Evolutionary conservation across 2,888 invertebrate species (phyloP).

Genomic region (Agrypnus murinus): DNA sequence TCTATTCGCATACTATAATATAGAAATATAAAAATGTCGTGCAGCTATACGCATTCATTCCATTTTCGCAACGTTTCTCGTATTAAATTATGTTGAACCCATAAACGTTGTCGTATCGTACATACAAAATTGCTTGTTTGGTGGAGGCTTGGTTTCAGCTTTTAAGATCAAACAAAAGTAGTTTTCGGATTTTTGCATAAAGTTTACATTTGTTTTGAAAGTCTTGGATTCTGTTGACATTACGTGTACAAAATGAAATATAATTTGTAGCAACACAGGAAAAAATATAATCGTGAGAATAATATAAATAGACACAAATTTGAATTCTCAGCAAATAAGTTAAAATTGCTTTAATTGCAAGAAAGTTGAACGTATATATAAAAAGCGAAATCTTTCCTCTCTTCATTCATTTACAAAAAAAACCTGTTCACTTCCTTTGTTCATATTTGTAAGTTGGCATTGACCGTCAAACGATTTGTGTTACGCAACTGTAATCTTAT

Average conservation of each 20-base stretch:
- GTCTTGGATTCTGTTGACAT: not conserved
- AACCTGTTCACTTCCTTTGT: slow-evolving; percentile 45
- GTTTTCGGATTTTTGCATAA: slow-evolving; percentile 14
- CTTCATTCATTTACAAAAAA: slow-evolving; percentile 39
- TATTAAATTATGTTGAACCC: not conserved
- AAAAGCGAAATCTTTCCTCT: slow-evolving; percentile 38
- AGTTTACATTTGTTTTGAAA: slow-evolving; percentile 5
- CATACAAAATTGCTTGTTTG: slow-evolving; percentile 5
- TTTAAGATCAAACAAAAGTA: slow-evolving; percentile 9
- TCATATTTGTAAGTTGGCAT: slow-evolving; percentile 43
- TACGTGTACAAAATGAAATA: slow-evolving; percentile 18
- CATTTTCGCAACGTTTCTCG: slow-evolving; percentile 7
- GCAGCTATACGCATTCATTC: slow-evolving; percentile 6
- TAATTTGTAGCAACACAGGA: not conserved
- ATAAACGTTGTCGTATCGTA: not conserved
- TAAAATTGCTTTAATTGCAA: slow-evolving; percentile 6
- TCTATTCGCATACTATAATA: not conserved
- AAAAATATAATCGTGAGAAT: not conserved
- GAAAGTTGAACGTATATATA: slow-evolving; percentile 31
- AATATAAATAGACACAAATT: slow-evolving; percentile 1
- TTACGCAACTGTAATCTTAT: slow-evolving; percentile 31
- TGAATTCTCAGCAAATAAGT: slow-evolving; percentile 20
- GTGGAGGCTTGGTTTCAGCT: slow-evolving; percentile 1
- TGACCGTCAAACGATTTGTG: slow-evolving; percentile 32
- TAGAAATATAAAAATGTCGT: slow-evolving; percentile 2